These are phyloP conservation scores for Rotaria socialis DNA, from an alignment of 2,888 invertebrate genomes.

Conservation along the genomic window DNA sequence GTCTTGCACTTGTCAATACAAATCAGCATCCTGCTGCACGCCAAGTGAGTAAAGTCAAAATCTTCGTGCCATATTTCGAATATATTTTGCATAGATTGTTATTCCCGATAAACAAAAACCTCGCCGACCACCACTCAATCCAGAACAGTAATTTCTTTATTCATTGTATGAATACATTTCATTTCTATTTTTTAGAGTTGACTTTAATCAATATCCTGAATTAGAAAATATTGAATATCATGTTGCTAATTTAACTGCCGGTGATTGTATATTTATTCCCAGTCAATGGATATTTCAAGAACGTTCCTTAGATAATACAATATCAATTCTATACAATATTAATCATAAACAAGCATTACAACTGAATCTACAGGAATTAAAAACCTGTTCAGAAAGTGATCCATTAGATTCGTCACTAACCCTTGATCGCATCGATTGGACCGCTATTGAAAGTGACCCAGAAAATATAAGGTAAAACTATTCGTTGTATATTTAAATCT, in stretches of 20 bases:
- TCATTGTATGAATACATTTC: not conserved
- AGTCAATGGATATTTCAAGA: slow-evolving; percentile 39
- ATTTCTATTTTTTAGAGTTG: slow-evolving; percentile 33
- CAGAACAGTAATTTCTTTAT: not conserved
- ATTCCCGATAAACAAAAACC: not conserved
- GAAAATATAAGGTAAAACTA: not conserved
- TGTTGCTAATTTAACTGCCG: slow-evolving; percentile 43
- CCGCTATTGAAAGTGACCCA: not conserved
- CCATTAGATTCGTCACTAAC: not conserved
- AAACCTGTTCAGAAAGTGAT: not conserved
- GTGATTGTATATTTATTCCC: slow-evolving; percentile 48
- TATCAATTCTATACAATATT: not conserved
- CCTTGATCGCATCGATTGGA: not conserved
- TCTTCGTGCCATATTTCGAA: too few species aligned
- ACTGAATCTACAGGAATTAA: not conserved
- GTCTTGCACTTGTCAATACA: not conserved
- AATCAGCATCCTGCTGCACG: not conserved
- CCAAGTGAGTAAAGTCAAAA: not conserved
- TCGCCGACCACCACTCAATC: not conserved
- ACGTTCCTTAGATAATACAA: not conserved
- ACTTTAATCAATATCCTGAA: slow-evolving; percentile 46
- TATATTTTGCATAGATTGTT: not conserved
- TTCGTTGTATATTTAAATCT: not conserved
- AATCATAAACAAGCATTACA: not conserved
- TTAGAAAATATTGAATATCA: slow-evolving; percentile 46